These are phyloP conservation scores for Stichopus chloronotus DNA, from an alignment of 35 echinoderm and acorn worm species.

Conservation along the genomic window DNA sequence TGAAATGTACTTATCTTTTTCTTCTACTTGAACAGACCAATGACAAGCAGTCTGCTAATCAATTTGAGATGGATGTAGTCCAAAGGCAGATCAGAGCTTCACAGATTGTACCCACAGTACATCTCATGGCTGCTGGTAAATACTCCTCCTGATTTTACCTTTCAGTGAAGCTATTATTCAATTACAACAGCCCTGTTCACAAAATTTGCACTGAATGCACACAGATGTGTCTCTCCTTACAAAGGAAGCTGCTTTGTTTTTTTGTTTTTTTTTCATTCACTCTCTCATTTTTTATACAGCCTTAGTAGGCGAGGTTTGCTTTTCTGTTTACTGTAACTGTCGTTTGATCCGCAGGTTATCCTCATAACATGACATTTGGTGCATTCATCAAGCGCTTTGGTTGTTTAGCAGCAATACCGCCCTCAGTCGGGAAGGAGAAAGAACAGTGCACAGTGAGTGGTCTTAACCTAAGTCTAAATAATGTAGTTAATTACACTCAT, in stretches of 20 bases:
- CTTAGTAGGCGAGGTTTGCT: too few relatives aligned
- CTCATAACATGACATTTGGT: conserved; percentile 57
- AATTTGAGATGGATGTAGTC: conserved; percentile 76
- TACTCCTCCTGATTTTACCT: neutral
- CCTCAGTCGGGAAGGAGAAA: conserved; percentile 28
- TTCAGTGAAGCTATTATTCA: neutral
- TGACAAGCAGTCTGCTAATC: conserved; percentile 70
- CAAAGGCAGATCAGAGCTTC: conserved; percentile 66
- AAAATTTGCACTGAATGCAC: too few relatives aligned
- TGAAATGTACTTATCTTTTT: neutral
- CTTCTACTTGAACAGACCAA: conserved; percentile 43
- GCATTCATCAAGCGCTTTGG: conserved; percentile 67
- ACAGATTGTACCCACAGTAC: conserved; percentile 81
- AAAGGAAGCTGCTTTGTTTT: too few relatives aligned
- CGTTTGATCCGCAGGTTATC: conserved; percentile 57
- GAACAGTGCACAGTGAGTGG: conserved; percentile 72
- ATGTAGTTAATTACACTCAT: neutral
- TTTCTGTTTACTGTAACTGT: neutral
- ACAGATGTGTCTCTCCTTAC: too few relatives aligned
- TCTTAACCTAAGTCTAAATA: neutral
- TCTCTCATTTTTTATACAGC: too few relatives aligned
- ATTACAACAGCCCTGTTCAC: too few relatives aligned
- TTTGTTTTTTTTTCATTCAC: too few relatives aligned
- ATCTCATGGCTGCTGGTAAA: conserved; percentile 87
- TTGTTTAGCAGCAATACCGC: conserved; percentile 48